These are phyloP conservation scores for Drymonia ruficornis DNA, from an alignment of 2,888 invertebrate species.

Conservation along the genomic window DNA sequence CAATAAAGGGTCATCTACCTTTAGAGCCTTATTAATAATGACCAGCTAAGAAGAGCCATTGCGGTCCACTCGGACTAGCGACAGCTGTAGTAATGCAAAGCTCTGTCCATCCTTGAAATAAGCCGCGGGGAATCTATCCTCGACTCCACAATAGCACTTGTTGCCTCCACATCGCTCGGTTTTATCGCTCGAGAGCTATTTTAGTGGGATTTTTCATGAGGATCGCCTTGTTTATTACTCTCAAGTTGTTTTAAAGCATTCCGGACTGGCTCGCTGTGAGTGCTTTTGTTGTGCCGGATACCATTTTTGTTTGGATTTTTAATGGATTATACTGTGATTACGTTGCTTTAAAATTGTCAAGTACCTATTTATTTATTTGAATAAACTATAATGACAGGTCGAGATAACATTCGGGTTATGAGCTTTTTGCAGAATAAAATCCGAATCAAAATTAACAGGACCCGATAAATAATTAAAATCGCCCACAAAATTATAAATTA, in stretches of 20 bases:
- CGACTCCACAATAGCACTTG: constrained; percentile 27
- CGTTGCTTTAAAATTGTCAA: background rate
- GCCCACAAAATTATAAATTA: too few species aligned
- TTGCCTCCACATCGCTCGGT: constrained; percentile 26
- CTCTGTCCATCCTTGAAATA: constrained; percentile 21
- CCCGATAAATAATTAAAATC: too few species aligned
- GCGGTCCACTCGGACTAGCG: background rate
- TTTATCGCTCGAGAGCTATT: constrained; percentile 22
- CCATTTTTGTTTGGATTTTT: constrained; percentile 8
- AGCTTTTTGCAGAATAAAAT: too few species aligned
- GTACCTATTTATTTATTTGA: too few species aligned
- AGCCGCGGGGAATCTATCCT: constrained; percentile 15
- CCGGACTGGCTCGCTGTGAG: constrained; percentile 16
- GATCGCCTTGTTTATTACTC: constrained; percentile 32
- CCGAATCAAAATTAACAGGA: too few species aligned
- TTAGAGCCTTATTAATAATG: too few species aligned
- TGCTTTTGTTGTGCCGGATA: constrained; percentile 12
- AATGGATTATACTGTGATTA: constrained; percentile 2
- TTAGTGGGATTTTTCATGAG: constrained; percentile 26
- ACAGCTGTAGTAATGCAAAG: constrained; percentile 4
- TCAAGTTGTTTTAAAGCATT: constrained; percentile 24
- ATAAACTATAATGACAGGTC: too few species aligned
- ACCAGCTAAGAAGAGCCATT: too few species aligned
- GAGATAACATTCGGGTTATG: too few species aligned
- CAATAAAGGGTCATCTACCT: too few species aligned